phyloP scores from a whole-genome alignment of 2,113 vertebrate species.

The Emydocephalus ijimae region DNA sequence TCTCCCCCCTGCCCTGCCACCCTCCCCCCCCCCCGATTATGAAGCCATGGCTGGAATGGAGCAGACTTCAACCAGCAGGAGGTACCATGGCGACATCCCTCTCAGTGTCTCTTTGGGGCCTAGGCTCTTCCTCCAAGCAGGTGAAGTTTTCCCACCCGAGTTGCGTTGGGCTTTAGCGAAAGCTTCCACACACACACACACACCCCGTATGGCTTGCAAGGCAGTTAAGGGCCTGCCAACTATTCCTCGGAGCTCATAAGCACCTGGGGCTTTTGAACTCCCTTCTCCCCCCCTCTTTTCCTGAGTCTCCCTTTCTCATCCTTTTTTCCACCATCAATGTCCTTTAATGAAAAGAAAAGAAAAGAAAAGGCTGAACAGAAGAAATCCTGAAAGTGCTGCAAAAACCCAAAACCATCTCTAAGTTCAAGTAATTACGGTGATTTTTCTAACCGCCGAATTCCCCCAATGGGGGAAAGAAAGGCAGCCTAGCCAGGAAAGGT shows the following conservation, averaged over 20 bases:
- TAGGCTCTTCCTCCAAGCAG: neutral
- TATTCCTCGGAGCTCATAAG: slow-evolving; percentile 32
- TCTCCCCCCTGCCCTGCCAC: neutral
- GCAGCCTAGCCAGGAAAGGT: neutral
- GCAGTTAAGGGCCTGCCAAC: slow-evolving; percentile 6
- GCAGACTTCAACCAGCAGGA: neutral
- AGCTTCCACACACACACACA: neutral
- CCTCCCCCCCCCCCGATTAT: neutral
- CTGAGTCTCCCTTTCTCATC: neutral
- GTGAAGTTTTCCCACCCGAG: neutral
- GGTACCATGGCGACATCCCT: neutral
- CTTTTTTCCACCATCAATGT: neutral
- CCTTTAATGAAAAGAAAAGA: slow-evolving; percentile 36
- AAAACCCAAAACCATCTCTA: slow-evolving; percentile 1
- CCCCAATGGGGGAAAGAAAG: neutral
- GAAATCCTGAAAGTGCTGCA: slow-evolving; percentile 14
- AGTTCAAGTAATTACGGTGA: slow-evolving; percentile 32
- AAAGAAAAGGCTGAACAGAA: slow-evolving; percentile 13
- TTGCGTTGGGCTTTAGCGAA: slow-evolving; percentile 17
- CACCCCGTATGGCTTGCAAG: neutral
- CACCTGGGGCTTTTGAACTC: slow-evolving; percentile 17
- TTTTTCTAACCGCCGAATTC: slow-evolving; percentile 3
- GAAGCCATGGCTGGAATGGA: neutral
- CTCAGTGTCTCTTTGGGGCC: neutral
- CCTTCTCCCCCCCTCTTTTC: neutral